Base-by-base conservation (phyloP, 2,888 invertebrate genomes). In the Argynnis bischoffii region DNA sequence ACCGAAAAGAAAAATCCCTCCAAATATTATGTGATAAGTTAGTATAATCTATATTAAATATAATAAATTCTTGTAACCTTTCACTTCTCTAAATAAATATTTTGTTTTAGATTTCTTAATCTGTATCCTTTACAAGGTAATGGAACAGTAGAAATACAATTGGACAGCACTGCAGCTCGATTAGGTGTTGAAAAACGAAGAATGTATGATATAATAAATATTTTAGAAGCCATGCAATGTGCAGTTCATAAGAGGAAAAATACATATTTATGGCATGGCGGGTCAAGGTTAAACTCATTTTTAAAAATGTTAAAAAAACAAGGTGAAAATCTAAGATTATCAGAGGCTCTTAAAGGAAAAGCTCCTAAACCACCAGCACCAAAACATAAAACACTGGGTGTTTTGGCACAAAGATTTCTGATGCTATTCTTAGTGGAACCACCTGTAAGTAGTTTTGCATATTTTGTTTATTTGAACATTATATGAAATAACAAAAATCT, bases 141-240 rank as follows among this genome's bases (percentile, higher is more conserved):
- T 75, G 88, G 90, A 11, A 88, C 93, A 56, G 84, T 87, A 67
- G 94, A 94, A 82, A 94, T 95, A 74, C 95, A 94, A 73, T 80
- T 95, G 76, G 95, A 95, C 81, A 93, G 93, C 77, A 94, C 95
- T 66, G 95, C 95, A 57, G 93, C 93, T 78, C 88, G 92, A 74
- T 81, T 95, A 70, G 94, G 94, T 57, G 95, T 95, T 8, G 95
- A 95, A 78, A 94, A 95, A 74, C 87, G 96, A 48, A 89, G 96
- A 77, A 95, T 96, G 85, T 96, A 96, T 85, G 96, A 96, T 81
- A 95, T 96, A 74, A 95, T 96, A 66, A 96, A 95, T 86, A 95
- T 96, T 65, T 84, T 95, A 70, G 95, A 95, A 84, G 95, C 95
- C 76, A 93, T 96, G 81, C 95, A 95, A 76, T 95, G 95, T 88